Conservation (phyloP, 2,888 invertebrate species). For the Eueremaeus valkanovi region DNA sequence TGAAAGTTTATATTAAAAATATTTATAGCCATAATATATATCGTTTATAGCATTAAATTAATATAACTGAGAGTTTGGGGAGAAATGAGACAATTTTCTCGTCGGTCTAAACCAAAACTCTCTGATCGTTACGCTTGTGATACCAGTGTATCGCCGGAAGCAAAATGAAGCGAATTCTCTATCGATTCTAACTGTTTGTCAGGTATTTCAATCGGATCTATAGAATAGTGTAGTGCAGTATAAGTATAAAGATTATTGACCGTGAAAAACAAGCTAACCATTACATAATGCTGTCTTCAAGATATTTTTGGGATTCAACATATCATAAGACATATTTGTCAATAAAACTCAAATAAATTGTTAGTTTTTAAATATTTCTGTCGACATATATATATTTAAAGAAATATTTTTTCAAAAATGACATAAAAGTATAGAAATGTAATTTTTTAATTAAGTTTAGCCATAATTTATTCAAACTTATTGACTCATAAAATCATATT, state of each 20-base stretch:
- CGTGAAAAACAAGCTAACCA: conserved; percentile 24
- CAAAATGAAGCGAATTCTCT: not conserved
- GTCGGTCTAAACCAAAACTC: not conserved
- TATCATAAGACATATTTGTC: too few species aligned
- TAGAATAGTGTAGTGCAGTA: not conserved
- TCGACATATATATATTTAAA: not conserved
- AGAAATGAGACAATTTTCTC: too few species aligned
- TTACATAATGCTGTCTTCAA: not conserved
- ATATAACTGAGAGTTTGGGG: too few species aligned
- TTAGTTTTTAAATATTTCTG: not conserved
- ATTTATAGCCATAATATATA: too few species aligned
- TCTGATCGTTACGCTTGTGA: not conserved
- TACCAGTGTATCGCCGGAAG: not conserved
- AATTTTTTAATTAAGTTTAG: conserved; percentile 22
- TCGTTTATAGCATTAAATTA: too few species aligned
- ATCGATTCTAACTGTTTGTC: not conserved
- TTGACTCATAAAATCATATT: conserved; percentile 14
- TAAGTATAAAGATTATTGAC: conserved; percentile 21
- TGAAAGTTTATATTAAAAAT: not conserved
- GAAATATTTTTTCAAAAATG: not conserved
- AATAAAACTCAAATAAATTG: too few species aligned
- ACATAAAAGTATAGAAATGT: not conserved
- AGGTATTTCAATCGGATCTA: conserved; percentile 23
- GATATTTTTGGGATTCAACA: not conserved
- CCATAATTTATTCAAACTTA: conserved; percentile 3